Base-by-base conservation (phyloP, 2,113 vertebrate species). In the Myotis yumanensis region DNA sequence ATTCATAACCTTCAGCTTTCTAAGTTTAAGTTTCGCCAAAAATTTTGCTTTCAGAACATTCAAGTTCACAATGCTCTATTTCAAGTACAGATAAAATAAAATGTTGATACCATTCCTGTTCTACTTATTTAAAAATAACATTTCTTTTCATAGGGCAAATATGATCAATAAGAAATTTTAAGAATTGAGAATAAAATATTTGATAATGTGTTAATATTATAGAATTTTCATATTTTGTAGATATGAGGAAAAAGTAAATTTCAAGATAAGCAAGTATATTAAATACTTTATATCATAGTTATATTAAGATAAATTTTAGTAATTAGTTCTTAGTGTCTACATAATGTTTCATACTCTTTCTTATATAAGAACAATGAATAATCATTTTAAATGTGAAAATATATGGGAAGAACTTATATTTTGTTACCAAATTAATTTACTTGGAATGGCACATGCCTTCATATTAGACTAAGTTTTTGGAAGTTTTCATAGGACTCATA, bases 121-220 rank as follows among this genome's bases (percentile, higher is more conserved):
- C 8, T 81, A 12, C 37, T 88, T 93, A 93, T 75, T 81, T 66
- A n/a, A 73, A 81, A 91, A 72, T 86, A 71, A 71, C 37, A 79
- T 51, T 93, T 71, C 37, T 32, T 57, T 52, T 64, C 48, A 54
- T 40, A 37, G 68, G 52, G 88, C 25, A 93, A 93, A 93, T 52
- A 4, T 81, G 52, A 52, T n/a, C 43, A 83, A 30, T 52, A 57
- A 69, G 73, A 54, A 28, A 11, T 48, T 64, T 43, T 82, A 81
- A 93, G n/a, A 88, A 62, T n/a, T 30, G 62, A 18, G 54, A 77
- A 22, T 68, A 68, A 77, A 92, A 64, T 92, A 92, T 69, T 73
- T 87, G 25, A 87, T 80, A 62, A 30, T 9, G 5, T 59, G 62
- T 59, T 80, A 72, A 62, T 81, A 71, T 72, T 80, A 64, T 52